Percentiles rank a stretch among this genome's conserved stretches.
Evolutionary conservation across 2,888 invertebrate species (phyloP).

Genomic region (Drosophila anomelani): DNA sequence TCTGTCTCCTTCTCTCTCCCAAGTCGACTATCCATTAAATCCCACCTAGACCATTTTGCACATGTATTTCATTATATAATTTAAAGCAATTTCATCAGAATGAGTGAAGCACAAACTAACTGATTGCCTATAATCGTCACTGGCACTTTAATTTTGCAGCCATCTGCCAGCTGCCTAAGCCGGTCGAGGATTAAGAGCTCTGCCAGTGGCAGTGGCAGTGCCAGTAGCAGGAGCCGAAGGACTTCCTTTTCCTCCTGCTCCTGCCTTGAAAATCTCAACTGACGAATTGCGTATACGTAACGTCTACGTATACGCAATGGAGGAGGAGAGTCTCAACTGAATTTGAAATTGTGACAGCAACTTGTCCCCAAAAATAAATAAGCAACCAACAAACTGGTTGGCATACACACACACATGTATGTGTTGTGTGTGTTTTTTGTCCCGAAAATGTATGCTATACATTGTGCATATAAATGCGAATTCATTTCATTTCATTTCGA

Average conservation of each 20-base stretch:
- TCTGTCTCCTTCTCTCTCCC: background rate
- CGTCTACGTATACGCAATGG: slow-evolving; percentile 31
- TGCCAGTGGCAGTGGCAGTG: slow-evolving; percentile 19
- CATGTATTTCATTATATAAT: slow-evolving; percentile 13
- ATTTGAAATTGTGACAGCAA: slow-evolving; percentile 75
- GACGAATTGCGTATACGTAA: slow-evolving; percentile 51
- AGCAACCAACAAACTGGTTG: slow-evolving; percentile 43
- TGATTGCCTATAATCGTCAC: slow-evolving; percentile 70
- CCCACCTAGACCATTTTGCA: slow-evolving; percentile 10
- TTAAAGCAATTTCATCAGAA: slow-evolving; percentile 37
- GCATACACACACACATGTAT: background rate
- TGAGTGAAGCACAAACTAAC: slow-evolving; percentile 48
- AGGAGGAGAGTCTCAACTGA: slow-evolving; percentile 52
- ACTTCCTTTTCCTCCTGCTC: slow-evolving; percentile 10
- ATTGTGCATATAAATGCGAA: slow-evolving; percentile 71
- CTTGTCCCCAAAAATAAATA: slow-evolving; percentile 64
- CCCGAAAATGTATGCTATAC: slow-evolving; percentile 48
- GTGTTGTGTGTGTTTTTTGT: background rate
- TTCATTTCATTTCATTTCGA: slow-evolving; percentile 57
- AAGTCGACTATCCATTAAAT: slow-evolving; percentile 23
- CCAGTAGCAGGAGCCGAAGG: slow-evolving; percentile 31
- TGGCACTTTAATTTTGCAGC: slow-evolving; percentile 75
- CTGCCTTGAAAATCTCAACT: slow-evolving; percentile 39
- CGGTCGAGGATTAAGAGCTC: slow-evolving; percentile 66
- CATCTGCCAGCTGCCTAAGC: slow-evolving; percentile 72